phyloP scores from a whole-genome alignment of 1,140 invertebrate species.

The Sinella curviseta region DNA sequence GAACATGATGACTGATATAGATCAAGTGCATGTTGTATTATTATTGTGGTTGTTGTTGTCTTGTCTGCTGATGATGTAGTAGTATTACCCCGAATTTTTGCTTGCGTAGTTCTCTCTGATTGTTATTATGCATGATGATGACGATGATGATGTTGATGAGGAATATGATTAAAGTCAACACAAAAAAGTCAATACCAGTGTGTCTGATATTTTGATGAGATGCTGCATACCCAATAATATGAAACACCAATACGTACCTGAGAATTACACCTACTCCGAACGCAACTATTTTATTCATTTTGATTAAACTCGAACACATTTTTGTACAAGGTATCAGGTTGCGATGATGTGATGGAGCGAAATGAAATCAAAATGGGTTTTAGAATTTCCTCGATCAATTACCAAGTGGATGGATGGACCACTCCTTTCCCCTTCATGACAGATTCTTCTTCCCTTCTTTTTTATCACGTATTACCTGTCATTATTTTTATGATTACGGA shows the following conservation, averaged over 20 bases:
- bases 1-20: neutral
- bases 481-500: slow-evolving; percentile 19
- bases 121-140: slow-evolving; percentile 2
- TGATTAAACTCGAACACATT: too few relatives aligned
- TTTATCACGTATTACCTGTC: slow-evolving; percentile 10
- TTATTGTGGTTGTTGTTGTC: slow-evolving; percentile 8
- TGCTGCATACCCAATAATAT: neutral
- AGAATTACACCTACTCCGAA: too few relatives aligned
- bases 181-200: neutral
- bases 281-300: too few relatives aligned
- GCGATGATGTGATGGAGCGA: neutral
- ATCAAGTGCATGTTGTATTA: slow-evolving; percentile 14
- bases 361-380: neutral
- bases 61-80: neutral
- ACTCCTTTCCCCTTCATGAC: slow-evolving; percentile 6
- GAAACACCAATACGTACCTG: neutral
- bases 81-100: neutral
- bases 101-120: neutral
- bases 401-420: neutral
- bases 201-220: neutral
- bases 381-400: neutral
- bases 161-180: neutral
- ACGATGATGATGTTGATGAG: slow-evolving; percentile 3
- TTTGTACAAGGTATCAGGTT: too few relatives aligned
- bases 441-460: neutral